These are phyloP conservation scores for Galago senegalensis DNA, from an alignment of 2,797 vertebrate species.

Conservation along the genomic window DNA sequence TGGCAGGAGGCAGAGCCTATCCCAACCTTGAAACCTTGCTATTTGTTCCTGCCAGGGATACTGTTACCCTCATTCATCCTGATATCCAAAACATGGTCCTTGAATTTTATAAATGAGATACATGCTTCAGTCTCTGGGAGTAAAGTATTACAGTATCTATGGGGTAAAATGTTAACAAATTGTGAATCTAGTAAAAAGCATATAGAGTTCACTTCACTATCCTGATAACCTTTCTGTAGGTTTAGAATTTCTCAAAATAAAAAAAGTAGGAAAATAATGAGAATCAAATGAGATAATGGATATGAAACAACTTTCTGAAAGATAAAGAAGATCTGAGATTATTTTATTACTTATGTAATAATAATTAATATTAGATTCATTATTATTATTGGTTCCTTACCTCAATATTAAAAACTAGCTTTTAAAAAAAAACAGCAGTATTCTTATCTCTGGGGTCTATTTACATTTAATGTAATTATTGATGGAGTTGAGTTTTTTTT, in stretches of 20 bases:
- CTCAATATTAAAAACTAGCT: not conserved
- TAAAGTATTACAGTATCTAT: not conserved
- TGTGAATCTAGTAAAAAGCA: not conserved
- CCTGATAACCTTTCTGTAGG: not conserved
- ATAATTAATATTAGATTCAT: not conserved
- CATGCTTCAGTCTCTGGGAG: not conserved
- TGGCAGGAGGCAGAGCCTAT: not conserved
- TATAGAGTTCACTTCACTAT: not conserved
- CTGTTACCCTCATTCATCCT: not conserved
- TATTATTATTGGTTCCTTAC: not conserved
- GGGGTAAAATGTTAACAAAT: not conserved
- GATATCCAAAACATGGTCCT: not conserved
- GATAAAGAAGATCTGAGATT: not conserved
- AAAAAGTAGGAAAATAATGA: not conserved
- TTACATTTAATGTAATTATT: not conserved
- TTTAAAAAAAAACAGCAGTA: not conserved
- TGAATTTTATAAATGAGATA: not conserved
- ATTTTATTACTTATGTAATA: not conserved
- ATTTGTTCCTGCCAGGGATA: not conserved
- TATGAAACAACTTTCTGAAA: not conserved
- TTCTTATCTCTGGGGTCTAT: not conserved
- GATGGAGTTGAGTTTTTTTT: not conserved
- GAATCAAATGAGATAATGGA: not conserved
- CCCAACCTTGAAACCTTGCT: not conserved
- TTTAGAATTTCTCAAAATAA: not conserved